Base-by-base conservation (phyloP, 1,140 invertebrate genomes). In the Archivesica marissinica region DNA sequence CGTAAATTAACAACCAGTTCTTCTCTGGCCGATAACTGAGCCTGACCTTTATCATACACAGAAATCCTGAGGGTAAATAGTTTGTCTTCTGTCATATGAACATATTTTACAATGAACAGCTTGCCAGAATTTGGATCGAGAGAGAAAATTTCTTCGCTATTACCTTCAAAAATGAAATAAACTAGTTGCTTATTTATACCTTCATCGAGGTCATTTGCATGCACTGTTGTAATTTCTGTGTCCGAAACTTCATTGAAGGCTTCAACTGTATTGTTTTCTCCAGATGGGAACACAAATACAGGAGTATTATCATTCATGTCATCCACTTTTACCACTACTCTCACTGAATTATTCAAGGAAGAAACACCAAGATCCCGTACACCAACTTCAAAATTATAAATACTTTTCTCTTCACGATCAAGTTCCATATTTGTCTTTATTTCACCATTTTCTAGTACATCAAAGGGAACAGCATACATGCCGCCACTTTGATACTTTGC, bases 111-210 rank as follows among this genome's bases (percentile, higher is more conserved):
- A 1, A 87, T 79, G 30, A 87, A 82, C 1, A 91, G 52, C 15
- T 88, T 87, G 25, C 90, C 90, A 28, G 85, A 82, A 39, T 81
- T 82, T 23, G 74, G 35, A 52, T 91, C 83, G 2, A 91, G 33
- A 17, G 86, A 75, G 52, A 91, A 91, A 23, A 86, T 74, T 0
- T 84, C 86, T 23, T 87, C 86, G 75, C 88, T 83, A 56, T 91
- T 88, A 23, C 90, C 78, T 39, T 86, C 82, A 9, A 86, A 87
- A 70, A 91, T 88, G 66, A 85, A 86, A 81, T 86, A 91, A 23
- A 79, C 77, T 17, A 91, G 54, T 35, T 86, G 47, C 13, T 78
- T 76, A 64, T 91, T 91, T 3, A 81, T 54, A 13, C 88, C 88
- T 30, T 56, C 76, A 75, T 91, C 90, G 6, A 15, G 20, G 44